Evolutionary conservation across 2,797 vertebrate genomes (phyloP), one percentile per base, ranked within the genome.

Genomic region (Acipenser oxyrinchus): DNA sequence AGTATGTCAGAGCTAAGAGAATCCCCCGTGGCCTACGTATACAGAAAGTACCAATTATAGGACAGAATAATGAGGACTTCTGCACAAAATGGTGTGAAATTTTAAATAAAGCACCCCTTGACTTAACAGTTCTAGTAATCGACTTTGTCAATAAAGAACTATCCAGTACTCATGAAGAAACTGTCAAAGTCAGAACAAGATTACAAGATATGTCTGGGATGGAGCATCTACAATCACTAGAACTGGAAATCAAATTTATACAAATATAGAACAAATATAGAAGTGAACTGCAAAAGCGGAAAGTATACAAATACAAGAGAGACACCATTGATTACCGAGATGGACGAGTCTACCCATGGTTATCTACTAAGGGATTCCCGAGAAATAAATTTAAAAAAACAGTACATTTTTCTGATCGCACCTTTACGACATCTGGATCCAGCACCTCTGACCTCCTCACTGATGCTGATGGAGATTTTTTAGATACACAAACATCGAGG

Each of bases 271-370:
- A 15, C 6, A 6, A 57, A 10, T 12, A 49, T 6, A 23, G 10
- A 12, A 37, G 59, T 12, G 53, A 58, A 10, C 37, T 59, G 48
- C 65, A 66, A 11, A 66, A 48, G 52, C 7, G 11, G 4, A 66
- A 66, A 49, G 7, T 50, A 4, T 49, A 48, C 6, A 66, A 66
- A 49, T 58, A 58, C 10, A 66, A 58, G 37, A 66, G 65, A 49
- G 53, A 60, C 37, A 66, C 65, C 11, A 49, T 66, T 8, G 65
- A 66, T n/a, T 49, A 66, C 23, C 8, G 12, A 6, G 65, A 66
- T 59, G 53, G 13, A 10, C 7, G 10, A 48, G 53, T 59, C 10
- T 50, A 66, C 48, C 65, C 53, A 48, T 66, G 65, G 65, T 37
- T 37, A 37, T 37, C 37, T 37, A 37, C 37, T 37, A 37, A 37